A percentile compares a stretch with the other conserved stretches of the same genome.
Evolutionary conservation across 2,113 vertebrate genomes (phyloP).

Genomic region (Nicator chloris): DNA sequence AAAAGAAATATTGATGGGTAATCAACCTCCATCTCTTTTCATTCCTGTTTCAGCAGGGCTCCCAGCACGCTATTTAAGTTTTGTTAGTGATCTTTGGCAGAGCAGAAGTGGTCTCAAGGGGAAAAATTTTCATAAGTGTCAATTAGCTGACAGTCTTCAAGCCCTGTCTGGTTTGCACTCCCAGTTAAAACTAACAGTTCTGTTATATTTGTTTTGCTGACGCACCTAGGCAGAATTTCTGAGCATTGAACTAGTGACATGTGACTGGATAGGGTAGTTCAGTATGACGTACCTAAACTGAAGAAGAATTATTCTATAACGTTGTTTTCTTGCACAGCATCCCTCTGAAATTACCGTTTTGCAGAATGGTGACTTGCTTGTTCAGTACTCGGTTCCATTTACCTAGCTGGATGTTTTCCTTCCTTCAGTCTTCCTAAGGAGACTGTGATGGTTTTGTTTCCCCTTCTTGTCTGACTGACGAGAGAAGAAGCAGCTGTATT

Average conservation of each 20-base stretch:
- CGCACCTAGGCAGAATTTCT: neutral
- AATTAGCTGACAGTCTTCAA: neutral
- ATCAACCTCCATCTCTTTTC: neutral
- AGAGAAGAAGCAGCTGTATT: neutral
- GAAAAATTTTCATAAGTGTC: neutral
- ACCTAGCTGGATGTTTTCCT: neutral
- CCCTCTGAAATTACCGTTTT: constrained; percentile 34
- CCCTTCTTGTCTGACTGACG: constrained; percentile 26
- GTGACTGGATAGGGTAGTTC: neutral
- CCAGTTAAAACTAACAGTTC: neutral
- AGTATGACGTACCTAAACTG: neutral
- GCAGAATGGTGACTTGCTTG: neutral
- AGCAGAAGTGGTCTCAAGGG: neutral
- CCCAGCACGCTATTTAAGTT: neutral
- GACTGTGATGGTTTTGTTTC: constrained; percentile 9
- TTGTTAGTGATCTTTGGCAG: neutral
- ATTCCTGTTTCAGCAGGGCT: neutral
- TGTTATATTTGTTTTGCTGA: neutral
- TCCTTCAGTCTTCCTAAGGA: neutral
- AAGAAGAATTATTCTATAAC: neutral
- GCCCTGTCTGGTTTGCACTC: neutral
- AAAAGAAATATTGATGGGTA: neutral
- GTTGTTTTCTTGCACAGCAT: neutral
- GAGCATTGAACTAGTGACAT: neutral
- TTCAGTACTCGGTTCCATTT: neutral